Evolutionary conservation across 2,888 invertebrate species (phyloP).

Genomic region (Drosophila anomalata): DNA sequence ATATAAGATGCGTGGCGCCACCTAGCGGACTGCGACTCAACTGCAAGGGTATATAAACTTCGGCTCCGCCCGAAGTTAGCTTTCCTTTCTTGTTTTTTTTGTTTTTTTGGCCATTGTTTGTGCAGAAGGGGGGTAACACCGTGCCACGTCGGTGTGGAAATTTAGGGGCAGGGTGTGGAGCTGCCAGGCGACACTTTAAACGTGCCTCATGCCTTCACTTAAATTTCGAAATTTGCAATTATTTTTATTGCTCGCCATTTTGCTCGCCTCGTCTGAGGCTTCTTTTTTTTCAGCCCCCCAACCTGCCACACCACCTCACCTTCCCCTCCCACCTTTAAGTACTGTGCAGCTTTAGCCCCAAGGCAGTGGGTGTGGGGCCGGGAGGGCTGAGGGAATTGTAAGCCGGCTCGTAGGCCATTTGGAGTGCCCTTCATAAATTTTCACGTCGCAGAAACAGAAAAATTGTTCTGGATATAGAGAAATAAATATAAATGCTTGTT

Average conservation of each 20-base stretch:
- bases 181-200: constrained; percentile 62
- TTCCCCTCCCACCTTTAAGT: neutral
- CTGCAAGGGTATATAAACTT: no score
- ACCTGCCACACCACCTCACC: neutral
- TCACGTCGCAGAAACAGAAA: constrained; percentile 32
- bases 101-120: constrained; percentile 67
- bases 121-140: constrained; percentile 26
- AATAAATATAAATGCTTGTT: constrained; percentile 63
- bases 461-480: constrained; percentile 36
- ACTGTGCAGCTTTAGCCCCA: constrained; percentile 23
- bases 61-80: no score
- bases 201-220: constrained; percentile 72
- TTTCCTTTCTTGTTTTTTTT: no score
- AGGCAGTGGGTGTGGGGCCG: neutral
- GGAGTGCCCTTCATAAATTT: constrained; percentile 70
- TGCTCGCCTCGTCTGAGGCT: constrained; percentile 32
- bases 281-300: constrained; percentile 9
- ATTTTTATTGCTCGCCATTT: constrained; percentile 79
- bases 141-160: neutral
- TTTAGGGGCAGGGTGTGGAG: neutral
- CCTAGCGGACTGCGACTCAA: no score
- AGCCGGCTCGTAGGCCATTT: constrained; percentile 40
- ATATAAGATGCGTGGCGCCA: no score
- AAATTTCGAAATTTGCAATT: constrained; percentile 79
- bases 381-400: neutral